phyloP scores from a whole-genome alignment of 2,888 invertebrate genomes.

The Spodoptera exigua region DNA sequence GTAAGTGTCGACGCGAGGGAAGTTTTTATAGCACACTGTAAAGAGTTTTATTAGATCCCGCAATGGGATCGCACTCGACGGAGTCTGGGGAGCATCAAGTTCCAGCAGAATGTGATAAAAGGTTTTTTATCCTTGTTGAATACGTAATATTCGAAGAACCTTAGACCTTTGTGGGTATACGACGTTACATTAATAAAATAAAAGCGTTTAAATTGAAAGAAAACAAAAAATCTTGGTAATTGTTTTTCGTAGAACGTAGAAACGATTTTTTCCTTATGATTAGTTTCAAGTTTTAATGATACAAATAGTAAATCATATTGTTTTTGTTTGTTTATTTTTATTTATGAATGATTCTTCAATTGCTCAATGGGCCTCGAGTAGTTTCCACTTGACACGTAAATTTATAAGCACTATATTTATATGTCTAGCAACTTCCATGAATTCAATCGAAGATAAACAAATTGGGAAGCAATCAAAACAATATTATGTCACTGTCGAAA shows the following conservation, averaged over 20 bases:
- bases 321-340: constrained; percentile 12
- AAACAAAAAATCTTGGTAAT: too few relatives aligned
- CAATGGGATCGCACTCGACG: constrained; percentile 16
- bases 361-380: not conserved
- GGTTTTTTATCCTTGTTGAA: constrained; percentile 13
- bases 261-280: not conserved
- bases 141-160: not conserved
- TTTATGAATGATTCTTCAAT: too few relatives aligned
- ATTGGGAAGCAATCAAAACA: too few relatives aligned
- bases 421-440: constrained; percentile 9
- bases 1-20: not conserved
- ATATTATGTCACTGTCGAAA: too few relatives aligned
- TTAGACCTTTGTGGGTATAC: not conserved
- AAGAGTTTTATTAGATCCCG: constrained; percentile 28
- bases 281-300: too few relatives aligned
- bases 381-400: constrained; percentile 19
- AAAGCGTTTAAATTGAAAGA: too few relatives aligned
- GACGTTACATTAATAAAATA: not conserved
- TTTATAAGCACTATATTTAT: constrained; percentile 24
- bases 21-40: constrained; percentile 5
- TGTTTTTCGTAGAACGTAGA: not conserved
- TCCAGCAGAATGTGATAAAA: constrained; percentile 41
- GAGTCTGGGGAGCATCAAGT: constrained; percentile 34
- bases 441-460: too few relatives aligned
- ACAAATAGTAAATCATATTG: not conserved